Evolutionary conservation across 2,888 invertebrate genomes (phyloP).

Genomic region (Plemyria rubiginata): DNA sequence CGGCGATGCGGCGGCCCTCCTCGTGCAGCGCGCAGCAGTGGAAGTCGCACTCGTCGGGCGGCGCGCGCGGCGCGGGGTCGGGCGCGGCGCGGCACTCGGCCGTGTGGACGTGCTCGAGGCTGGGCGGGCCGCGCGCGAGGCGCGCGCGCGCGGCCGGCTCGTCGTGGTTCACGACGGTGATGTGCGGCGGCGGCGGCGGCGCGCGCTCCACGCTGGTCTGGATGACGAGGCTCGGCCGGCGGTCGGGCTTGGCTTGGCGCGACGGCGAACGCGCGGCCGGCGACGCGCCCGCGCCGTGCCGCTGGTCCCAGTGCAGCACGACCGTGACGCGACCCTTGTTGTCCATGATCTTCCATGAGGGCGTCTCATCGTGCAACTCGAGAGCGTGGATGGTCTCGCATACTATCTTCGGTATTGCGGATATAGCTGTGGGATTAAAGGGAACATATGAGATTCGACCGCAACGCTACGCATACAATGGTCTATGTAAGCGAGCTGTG

Average conservation of each 20-base stretch:
- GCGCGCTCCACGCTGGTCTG: conserved; percentile 90
- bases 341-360: conserved; percentile 99
- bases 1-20: conserved; percentile 95
- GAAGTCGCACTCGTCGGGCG: conserved; percentile 95
- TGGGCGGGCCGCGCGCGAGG: conserved; percentile 88
- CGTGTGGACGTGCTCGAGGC: conserved; percentile 91
- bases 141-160: conserved; percentile 89
- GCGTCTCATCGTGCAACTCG: conserved; percentile 98
- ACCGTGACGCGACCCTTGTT: conserved; percentile 98
- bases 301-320: conserved; percentile 98
- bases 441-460: neutral
- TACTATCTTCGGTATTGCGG: conserved; percentile 98
- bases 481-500: too few species aligned
- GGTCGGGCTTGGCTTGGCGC: conserved; percentile 81
- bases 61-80: conserved; percentile 77
- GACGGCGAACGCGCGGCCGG: conserved; percentile 84
- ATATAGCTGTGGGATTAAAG: conserved; percentile 88
- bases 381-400: conserved; percentile 98
- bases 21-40: conserved; percentile 98
- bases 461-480: neutral
- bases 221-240: conserved; percentile 89
- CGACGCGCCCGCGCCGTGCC: conserved; percentile 88
- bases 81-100: conserved; percentile 89
- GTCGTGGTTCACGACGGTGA: conserved; percentile 97
- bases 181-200: conserved; percentile 91